Percentiles rank a stretch among this genome's conserved stretches.
These are phyloP conservation scores for Rambutsinella grinnellia DNA, from an alignment of 2,888 invertebrate genomes.

Conservation along the genomic window DNA sequence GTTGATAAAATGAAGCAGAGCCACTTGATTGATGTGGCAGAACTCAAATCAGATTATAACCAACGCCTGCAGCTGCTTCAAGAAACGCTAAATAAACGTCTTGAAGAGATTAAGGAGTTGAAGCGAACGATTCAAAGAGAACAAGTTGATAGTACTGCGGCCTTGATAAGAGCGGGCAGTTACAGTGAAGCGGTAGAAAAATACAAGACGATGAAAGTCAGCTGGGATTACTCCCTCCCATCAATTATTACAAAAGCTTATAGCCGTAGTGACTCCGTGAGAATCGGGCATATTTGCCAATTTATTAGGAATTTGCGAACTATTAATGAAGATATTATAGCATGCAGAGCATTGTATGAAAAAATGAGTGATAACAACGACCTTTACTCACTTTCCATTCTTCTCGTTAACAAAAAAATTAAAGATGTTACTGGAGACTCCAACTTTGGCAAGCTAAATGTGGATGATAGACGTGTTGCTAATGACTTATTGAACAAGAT, in stretches of 20 bases:
- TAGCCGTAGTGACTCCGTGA: not conserved
- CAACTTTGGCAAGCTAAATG: not conserved
- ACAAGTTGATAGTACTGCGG: not conserved
- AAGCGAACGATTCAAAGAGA: not conserved
- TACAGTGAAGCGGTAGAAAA: not conserved
- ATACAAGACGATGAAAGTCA: not conserved
- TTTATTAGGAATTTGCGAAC: not conserved
- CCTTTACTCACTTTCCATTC: not conserved
- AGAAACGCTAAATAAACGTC: not conserved
- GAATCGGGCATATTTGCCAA: not conserved
- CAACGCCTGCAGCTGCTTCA: not conserved
- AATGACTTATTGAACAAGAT: not conserved
- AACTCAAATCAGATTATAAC: not conserved
- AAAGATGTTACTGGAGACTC: not conserved
- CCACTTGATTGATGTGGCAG: not conserved
- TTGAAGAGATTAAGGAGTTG: not conserved
- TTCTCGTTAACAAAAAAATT: not conserved
- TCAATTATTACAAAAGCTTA: not conserved
- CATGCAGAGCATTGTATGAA: not conserved
- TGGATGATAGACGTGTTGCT: not conserved
- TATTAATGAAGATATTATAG: not conserved
- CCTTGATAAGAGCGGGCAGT: not conserved
- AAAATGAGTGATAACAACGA: not conserved
- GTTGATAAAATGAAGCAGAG: not conserved
- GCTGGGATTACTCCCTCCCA: not conserved